Conservation (phyloP, 2,797 vertebrate species). For the Botia almorhae region DNA sequence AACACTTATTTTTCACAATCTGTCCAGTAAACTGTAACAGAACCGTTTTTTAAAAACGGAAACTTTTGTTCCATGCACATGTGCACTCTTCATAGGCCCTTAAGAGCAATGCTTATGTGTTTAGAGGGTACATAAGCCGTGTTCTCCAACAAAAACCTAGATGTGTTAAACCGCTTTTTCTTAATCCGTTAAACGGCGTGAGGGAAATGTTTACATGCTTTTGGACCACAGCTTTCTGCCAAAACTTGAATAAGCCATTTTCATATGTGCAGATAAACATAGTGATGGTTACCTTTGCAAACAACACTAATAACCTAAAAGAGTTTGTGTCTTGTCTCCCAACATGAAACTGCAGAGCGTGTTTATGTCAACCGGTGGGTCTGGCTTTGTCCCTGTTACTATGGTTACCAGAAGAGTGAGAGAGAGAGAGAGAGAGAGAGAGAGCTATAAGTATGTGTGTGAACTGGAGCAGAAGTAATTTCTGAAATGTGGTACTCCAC, state of each 20-base stretch:
- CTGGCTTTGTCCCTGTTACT: conserved; percentile 48
- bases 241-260: not conserved
- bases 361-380: conserved; percentile 35
- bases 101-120: not conserved
- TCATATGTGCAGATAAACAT: not conserved
- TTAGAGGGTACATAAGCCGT: too few species aligned
- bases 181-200: not conserved
- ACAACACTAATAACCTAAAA: conserved; percentile 30
- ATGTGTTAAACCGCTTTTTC: not conserved
- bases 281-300: conserved; percentile 15
- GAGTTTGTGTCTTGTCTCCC: not conserved
- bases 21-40: too few species aligned
- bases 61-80: not conserved
- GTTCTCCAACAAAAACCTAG: not conserved
- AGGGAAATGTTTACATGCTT: not conserved
- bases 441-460: conserved; percentile 69
- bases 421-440: conserved; percentile 29
- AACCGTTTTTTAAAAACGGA: too few species aligned
- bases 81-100: not conserved
- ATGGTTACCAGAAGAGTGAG: conserved; percentile 35
- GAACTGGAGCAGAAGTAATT: conserved; percentile 85
- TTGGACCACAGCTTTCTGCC: too few species aligned
- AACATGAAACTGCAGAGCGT: not conserved
- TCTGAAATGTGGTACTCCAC: conserved; percentile 77
- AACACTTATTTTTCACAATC: too few species aligned